Base-by-base conservation (phyloP, 2,797 vertebrate genomes). In the Chloroceryle amazona region DNA sequence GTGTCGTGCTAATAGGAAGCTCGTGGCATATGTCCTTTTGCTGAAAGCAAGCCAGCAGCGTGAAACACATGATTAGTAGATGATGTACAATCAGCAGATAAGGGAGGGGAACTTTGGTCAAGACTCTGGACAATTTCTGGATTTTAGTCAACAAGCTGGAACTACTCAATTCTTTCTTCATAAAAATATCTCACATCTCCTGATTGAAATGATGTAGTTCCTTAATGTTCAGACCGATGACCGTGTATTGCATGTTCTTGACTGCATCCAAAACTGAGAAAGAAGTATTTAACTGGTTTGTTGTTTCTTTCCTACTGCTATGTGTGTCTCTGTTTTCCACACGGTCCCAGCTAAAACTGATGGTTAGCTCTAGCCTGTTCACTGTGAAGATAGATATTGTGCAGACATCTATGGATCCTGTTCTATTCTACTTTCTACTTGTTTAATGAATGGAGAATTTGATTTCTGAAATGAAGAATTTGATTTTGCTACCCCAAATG, bases 1-100 rank as follows among this genome's bases (percentile, higher is more conserved):
- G 74, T 25, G 35, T 65, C 8, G 3, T 81, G 74, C 91, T 96
- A 96, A 96, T 93, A 44, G 83, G 93, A 73, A 75, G 67, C 94
- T 96, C 78, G 16, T 66, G 85, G 91, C 85, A 96, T 84, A 81
- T 92, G 89, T 95, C 91, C 82, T 84, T 71, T 41, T 5, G 11
- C 75, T 73, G 68, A 89, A 91, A 83, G 90, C 47, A 41, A 91
- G 89, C 81, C 89, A 89, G 82, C 44, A 88, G 78, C 78, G 22
- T 65, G 55, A 70, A 73, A 1, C 49, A 54, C 75, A 55, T 73
- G 78, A 72, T 93, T 93, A n/a, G 60, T 39, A 68, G 20, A 61
- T 88, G 86, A 90, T 81, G 61, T 66, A 91, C 55, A 80, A 37
- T 86, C 87, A 80, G 41, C 41, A n/a, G 18, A 9, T 35, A 49